phyloP scores from a whole-genome alignment of 2,797 vertebrate genomes.

The Coccyzus lansbergi region DNA sequence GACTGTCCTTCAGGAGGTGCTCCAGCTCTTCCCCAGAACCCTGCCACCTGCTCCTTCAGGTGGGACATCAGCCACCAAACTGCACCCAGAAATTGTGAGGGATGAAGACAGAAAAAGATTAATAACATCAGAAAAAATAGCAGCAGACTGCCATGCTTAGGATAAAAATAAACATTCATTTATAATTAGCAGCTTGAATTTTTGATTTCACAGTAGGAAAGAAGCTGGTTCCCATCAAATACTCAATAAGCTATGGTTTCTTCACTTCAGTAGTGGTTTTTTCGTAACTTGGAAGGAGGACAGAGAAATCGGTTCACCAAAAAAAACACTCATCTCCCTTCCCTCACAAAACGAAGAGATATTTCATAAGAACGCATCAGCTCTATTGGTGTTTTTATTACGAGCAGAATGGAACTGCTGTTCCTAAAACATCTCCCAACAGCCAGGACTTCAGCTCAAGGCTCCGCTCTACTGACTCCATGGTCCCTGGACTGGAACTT shows the following conservation, averaged over 20 bases:
- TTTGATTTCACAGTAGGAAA: neutral
- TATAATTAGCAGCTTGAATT: neutral
- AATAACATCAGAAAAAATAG: neutral
- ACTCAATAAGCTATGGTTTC: rapidly evolving
- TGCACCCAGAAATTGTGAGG: neutral
- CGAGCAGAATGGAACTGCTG: neutral
- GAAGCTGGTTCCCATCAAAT: neutral
- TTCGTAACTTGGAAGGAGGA: neutral
- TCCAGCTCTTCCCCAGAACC: neutral
- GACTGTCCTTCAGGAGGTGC: too few species aligned
- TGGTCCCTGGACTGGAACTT: neutral
- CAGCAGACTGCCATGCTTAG: neutral
- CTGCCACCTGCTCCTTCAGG: neutral
- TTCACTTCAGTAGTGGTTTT: neutral
- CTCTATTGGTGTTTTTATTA: neutral
- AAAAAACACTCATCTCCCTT: too few species aligned
- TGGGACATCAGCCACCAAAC: neutral
- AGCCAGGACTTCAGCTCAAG: neutral
- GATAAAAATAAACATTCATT: neutral
- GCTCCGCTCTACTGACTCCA: neutral
- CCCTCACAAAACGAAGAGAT: rapidly evolving
- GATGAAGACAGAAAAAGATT: neutral
- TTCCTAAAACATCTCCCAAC: neutral
- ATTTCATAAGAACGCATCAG: neutral
- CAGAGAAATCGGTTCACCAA: neutral